A percentile compares a stretch with the other conserved stretches of the same genome.
phyloP scores from a whole-genome alignment of 2,113 vertebrate species.

The Oenanthe oenanthe region DNA sequence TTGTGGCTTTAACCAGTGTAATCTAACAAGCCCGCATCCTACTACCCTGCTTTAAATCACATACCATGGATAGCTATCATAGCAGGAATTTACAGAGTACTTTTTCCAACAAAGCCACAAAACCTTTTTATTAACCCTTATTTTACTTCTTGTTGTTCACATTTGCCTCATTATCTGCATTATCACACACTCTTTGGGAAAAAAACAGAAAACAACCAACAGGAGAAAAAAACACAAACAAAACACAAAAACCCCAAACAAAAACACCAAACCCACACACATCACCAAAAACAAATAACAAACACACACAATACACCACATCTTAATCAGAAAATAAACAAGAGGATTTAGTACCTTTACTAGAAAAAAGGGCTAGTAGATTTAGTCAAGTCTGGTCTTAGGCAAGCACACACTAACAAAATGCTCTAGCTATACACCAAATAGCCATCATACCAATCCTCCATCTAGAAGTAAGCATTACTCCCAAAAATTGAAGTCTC shows the following conservation, averaged over 20 bases:
- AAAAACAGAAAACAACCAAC: not conserved
- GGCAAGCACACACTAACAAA: too few relatives aligned
- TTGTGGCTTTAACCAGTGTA: conserved; percentile 12
- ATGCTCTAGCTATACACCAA: not conserved
- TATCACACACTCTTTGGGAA: not conserved
- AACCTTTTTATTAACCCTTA: not conserved
- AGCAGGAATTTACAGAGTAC: conserved; percentile 2
- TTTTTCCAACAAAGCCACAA: conserved; percentile 23
- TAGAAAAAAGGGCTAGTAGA: too few relatives aligned
- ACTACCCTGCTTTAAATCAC: not conserved
- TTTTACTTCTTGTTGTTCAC: conserved; percentile 1
- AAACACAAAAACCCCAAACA: not conserved
- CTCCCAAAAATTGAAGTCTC: not conserved
- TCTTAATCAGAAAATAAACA: too few relatives aligned
- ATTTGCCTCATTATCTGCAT: not conserved
- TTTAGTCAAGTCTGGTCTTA: too few relatives aligned
- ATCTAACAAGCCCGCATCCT: not conserved
- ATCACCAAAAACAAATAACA: too few relatives aligned
- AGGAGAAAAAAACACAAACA: not conserved
- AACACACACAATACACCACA: too few relatives aligned
- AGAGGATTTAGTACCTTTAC: too few relatives aligned
- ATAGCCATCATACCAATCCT: not conserved
- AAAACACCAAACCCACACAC: not conserved
- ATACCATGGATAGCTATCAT: not conserved
- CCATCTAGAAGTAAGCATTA: not conserved